These are phyloP conservation scores for Acestrorhynchus altus DNA, from an alignment of 2,797 vertebrate genomes.

Conservation along the genomic window DNA sequence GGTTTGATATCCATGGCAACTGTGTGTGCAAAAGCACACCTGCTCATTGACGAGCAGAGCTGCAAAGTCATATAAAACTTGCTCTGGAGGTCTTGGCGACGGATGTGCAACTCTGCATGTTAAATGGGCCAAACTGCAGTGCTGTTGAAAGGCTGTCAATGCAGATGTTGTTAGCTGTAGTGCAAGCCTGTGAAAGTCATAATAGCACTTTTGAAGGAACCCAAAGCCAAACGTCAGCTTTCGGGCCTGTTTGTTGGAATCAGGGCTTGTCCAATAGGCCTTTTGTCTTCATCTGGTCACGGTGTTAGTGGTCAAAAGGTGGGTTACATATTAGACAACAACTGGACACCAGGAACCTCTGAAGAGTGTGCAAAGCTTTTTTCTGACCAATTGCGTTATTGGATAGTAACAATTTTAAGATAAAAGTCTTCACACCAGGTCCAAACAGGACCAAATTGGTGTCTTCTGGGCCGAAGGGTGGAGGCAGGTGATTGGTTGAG, in stretches of 20 bases:
- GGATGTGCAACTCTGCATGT: neutral
- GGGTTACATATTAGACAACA: too few relatives aligned
- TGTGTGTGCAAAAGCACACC: slow-evolving; percentile 11
- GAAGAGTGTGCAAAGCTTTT: too few relatives aligned
- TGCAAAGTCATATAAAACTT: slow-evolving; percentile 1
- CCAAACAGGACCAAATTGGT: too few relatives aligned
- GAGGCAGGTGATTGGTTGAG: too few relatives aligned
- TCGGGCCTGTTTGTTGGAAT: neutral
- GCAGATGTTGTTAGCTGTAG: slow-evolving; percentile 21
- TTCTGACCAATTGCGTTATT: too few relatives aligned
- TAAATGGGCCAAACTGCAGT: neutral
- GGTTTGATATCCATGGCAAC: slow-evolving; percentile 9
- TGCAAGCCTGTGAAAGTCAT: slow-evolving; percentile 24
- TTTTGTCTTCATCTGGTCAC: neutral
- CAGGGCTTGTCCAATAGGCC: neutral
- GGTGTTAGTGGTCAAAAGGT: too few relatives aligned
- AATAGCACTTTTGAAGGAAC: slow-evolving; percentile 23
- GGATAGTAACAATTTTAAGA: too few relatives aligned
- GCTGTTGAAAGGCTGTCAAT: neutral
- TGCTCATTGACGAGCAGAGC: slow-evolving; percentile 1
- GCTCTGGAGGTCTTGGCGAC: slow-evolving; percentile 1
- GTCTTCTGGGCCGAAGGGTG: too few relatives aligned
- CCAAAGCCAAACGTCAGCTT: slow-evolving; percentile 22
- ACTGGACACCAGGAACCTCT: too few relatives aligned
- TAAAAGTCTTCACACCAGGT: too few relatives aligned